Conservation (phyloP, 2,797 vertebrate genomes). For the Acanthis flammea region DNA sequence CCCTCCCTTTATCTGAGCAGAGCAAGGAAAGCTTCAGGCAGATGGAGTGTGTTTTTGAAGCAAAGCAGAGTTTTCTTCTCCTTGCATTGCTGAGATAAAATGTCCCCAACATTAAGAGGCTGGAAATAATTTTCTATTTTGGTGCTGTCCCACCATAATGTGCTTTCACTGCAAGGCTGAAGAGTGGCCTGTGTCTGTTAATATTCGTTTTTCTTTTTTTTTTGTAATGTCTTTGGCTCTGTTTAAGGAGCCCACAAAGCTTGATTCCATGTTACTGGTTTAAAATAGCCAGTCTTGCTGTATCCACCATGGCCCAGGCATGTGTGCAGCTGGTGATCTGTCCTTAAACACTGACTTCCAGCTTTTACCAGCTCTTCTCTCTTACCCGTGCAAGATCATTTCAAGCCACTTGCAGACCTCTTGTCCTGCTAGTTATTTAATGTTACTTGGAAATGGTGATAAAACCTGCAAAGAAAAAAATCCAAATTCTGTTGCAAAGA, state of each 20-base stretch:
- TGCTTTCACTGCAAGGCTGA: background rate
- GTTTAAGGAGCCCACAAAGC: background rate
- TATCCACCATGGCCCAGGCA: background rate
- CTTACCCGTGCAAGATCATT: background rate
- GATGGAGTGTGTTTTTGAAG: background rate
- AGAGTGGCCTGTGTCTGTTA: background rate
- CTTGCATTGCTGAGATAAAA: background rate
- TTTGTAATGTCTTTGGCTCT: background rate
- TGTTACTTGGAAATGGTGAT: background rate
- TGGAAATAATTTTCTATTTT: background rate
- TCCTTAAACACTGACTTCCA: background rate
- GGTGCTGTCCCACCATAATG: background rate
- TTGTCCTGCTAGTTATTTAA: background rate
- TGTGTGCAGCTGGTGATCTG: background rate
- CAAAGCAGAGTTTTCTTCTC: background rate
- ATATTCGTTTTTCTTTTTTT: accelerated
- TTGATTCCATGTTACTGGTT: background rate
- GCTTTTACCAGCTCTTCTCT: background rate
- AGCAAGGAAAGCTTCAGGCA: background rate
- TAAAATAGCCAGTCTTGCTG: background rate
- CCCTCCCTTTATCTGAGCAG: background rate
- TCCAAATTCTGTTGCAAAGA: background rate
- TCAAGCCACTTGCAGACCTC: background rate
- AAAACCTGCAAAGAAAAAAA: background rate
- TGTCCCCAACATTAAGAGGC: background rate